Conservation (phyloP, 2,888 invertebrate species). For the Andrena minutula region DNA sequence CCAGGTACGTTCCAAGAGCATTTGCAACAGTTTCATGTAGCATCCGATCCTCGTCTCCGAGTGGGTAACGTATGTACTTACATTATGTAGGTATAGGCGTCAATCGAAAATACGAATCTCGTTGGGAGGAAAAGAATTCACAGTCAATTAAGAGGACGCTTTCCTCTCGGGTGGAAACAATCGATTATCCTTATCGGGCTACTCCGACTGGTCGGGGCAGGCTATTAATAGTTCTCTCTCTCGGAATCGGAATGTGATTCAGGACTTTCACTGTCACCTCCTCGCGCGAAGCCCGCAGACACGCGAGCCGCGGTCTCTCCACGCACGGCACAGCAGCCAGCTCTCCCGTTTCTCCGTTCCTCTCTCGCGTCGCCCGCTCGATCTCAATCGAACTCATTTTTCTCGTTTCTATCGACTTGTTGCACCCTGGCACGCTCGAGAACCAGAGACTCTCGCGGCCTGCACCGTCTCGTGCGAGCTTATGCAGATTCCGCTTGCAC, state of each 20-base stretch:
- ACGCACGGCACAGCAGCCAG: constrained; percentile 57
- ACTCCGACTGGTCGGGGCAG: constrained; percentile 66
- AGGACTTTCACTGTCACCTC: constrained; percentile 81
- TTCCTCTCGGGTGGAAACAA: constrained; percentile 10
- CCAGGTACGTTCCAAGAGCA: constrained; percentile 52
- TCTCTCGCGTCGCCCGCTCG: constrained; percentile 12
- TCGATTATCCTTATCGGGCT: constrained; percentile 69
- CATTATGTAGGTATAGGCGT: neutral
- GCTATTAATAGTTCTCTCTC: constrained; percentile 74
- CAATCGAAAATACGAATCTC: neutral
- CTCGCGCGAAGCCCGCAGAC: constrained; percentile 72
- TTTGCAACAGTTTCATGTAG: neutral
- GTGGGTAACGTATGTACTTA: constrained; percentile 44
- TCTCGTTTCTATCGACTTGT: constrained; percentile 1
- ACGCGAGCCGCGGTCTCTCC: constrained; percentile 61
- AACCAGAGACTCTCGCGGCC: constrained; percentile 8
- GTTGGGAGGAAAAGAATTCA: neutral
- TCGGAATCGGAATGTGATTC: constrained; percentile 77
- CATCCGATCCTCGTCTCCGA: neutral
- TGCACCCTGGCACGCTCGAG: neutral
- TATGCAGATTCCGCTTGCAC: constrained; percentile 39
- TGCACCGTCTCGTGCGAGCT: constrained; percentile 8
- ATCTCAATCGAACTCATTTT: constrained; percentile 23
- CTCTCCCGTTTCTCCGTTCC: constrained; percentile 15
- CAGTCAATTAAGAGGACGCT: constrained; percentile 27